Evolutionary conservation across 2,888 invertebrate species (phyloP), one percentile per base, ranked within the genome.

Genomic region (Drosophila flavopinicola): DNA sequence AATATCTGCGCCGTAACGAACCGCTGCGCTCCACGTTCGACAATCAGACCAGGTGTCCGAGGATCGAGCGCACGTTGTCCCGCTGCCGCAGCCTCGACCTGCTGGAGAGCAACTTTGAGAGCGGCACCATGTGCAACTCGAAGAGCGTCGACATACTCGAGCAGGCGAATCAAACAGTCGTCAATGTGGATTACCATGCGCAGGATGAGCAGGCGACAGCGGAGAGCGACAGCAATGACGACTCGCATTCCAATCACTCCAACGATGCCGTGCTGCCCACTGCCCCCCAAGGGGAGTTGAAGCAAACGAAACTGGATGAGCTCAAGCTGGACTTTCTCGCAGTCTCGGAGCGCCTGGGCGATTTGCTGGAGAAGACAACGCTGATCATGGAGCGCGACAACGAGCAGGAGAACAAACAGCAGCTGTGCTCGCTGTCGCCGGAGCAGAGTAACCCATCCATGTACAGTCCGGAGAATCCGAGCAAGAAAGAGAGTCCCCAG

Each of bases 61-160:
- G 93, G 15, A 30, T 75, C 56, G 92, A 93, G 59, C 92, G 93
- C 27, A 93, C 93, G 0, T 88, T 95, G 27, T 93, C 94, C 37
- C 91, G 95, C 45, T 94, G 95, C 1, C 93, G 94, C 71, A 96
- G 95, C 72, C 91, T 96, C 75, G 96, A 96, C 87, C 88, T 95
- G 63, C 86, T 95, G 29, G 90, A 91, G 45, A 90, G 89, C 0
- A 89, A 89, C 0, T 86, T 89, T n/a, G 73, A 75, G 3, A 58
- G 39, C 15, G 88, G 66, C n/a, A 77, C 73, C 33, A 52, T 90
- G 6, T 66, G 75, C 5, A 88, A 88, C 25, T 93, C 93, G 13
- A 92, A 91, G 78, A 93, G 93, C 72, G 92, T 92, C 5, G 93
- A 93, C 71, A 41, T 89, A 1, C 71, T 91, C 1, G 89, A 90